These are phyloP conservation scores for Reinhardtius hippoglossoides DNA, from an alignment of 2,113 vertebrate species.

Conservation along the genomic window DNA sequence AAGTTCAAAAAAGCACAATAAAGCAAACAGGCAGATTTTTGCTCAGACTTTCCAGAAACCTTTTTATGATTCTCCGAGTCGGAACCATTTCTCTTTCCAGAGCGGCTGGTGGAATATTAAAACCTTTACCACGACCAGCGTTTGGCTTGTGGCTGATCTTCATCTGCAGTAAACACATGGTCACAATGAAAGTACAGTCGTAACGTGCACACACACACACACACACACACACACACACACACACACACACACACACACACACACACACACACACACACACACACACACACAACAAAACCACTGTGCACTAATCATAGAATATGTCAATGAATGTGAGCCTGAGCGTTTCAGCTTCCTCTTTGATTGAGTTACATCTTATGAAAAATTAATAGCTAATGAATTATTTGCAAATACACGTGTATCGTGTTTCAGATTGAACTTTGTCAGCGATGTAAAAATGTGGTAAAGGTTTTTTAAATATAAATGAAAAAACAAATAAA, in stretches of 20 bases:
- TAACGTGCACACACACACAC: slow-evolving; percentile 20
- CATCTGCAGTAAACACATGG: slow-evolving; percentile 58
- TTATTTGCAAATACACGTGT: too few relatives aligned
- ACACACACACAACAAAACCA: slow-evolving; percentile 40
- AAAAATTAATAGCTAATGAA: too few relatives aligned
- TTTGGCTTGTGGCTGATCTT: slow-evolving; percentile 52
- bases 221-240: slow-evolving; percentile 5
- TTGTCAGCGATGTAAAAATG: not conserved
- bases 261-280: not conserved
- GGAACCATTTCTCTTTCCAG: slow-evolving; percentile 36
- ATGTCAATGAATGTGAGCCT: slow-evolving; percentile 25
- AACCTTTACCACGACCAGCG: slow-evolving; percentile 29
- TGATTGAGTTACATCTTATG: too few relatives aligned
- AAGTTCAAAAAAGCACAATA: not conserved
- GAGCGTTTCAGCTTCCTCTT: too few relatives aligned
- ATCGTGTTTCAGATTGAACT: not conserved
- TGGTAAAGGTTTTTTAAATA: too few relatives aligned
- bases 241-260: slow-evolving; percentile 13
- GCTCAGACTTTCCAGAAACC: not conserved
- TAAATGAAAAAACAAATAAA: too few relatives aligned
- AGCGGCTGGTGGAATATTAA: slow-evolving; percentile 35
- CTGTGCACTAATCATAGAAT: slow-evolving; percentile 12
- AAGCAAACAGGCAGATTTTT: not conserved
- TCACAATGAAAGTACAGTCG: slow-evolving; percentile 29
- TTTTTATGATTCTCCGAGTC: slow-evolving; percentile 12